Percentiles rank a stretch among this genome's conserved stretches.
These are phyloP conservation scores for Torymus tubicola DNA, from an alignment of 2,888 invertebrate species.

Conservation along the genomic window DNA sequence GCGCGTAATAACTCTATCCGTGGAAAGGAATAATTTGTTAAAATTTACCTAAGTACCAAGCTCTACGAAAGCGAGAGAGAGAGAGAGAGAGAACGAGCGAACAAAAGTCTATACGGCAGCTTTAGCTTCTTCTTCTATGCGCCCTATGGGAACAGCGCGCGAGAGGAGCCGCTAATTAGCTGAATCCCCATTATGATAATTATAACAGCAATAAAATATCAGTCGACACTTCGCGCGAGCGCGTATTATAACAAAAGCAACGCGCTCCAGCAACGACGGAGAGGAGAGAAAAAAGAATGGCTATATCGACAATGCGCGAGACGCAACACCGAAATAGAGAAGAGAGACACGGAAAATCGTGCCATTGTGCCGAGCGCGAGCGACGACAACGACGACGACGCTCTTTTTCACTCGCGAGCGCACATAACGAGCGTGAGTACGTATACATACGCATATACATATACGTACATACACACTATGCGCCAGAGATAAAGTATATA, in stretches of 20 bases:
- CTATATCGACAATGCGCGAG: too few relatives aligned
- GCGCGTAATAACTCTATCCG: constrained; percentile 29
- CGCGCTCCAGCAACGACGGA: too few relatives aligned
- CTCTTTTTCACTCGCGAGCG: background rate
- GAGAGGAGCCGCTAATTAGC: constrained; percentile 25
- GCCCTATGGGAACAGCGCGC: constrained; percentile 4
- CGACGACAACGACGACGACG: background rate
- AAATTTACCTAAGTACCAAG: constrained; percentile 24
- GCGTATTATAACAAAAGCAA: too few relatives aligned
- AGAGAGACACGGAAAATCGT: too few relatives aligned
- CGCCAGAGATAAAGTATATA: background rate
- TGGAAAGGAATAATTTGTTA: constrained; percentile 30
- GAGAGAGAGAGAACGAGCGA: background rate
- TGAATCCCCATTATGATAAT: constrained; percentile 36
- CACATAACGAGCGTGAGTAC: background rate
- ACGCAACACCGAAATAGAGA: too few relatives aligned
- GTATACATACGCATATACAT: background rate
- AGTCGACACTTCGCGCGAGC: constrained; percentile 6
- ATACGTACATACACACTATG: too few relatives aligned
- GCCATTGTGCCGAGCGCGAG: constrained; percentile 11
- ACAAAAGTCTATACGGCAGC: background rate
- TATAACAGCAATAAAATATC: constrained; percentile 28
- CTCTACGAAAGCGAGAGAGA: too few relatives aligned
- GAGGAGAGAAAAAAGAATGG: too few relatives aligned
- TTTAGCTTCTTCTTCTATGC: too few relatives aligned